Evolutionary conservation across 1,140 invertebrate genomes (phyloP).

Genomic region (Formica selysi): DNA sequence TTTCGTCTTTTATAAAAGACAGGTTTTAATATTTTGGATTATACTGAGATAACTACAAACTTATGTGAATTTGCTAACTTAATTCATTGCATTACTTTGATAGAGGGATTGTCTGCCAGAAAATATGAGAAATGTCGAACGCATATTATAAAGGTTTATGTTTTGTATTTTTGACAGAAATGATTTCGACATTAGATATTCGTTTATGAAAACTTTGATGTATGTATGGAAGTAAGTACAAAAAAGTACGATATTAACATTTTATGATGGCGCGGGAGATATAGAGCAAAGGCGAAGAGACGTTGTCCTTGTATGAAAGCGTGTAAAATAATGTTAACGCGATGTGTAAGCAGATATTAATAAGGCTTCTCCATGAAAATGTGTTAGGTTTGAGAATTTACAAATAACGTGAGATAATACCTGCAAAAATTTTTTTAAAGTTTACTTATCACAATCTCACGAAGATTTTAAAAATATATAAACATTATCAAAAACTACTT

Average conservation of each 20-base stretch:
- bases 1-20: slow-evolving; percentile 14
- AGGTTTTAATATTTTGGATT: slow-evolving; percentile 27
- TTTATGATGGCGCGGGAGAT: background rate
- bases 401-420: background rate
- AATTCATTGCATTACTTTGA: slow-evolving; percentile 50
- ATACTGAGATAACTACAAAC: slow-evolving; percentile 37
- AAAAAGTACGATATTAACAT: slow-evolving; percentile 23
- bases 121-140: slow-evolving; percentile 33
- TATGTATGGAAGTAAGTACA: background rate
- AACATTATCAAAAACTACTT: slow-evolving; percentile 14
- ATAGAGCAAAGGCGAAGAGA: background rate
- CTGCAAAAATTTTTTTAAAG: slow-evolving; percentile 3
- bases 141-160: slow-evolving; percentile 23
- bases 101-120: slow-evolving; percentile 19
- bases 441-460: background rate
- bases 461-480: slow-evolving; percentile 14
- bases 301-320: slow-evolving; percentile 23
- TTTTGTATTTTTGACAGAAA: slow-evolving; percentile 27
- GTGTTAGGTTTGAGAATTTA: background rate
- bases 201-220: slow-evolving; percentile 42
- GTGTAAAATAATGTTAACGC: slow-evolving; percentile 18
- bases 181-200: slow-evolving; percentile 33
- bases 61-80: slow-evolving; percentile 39
- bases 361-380: background rate
- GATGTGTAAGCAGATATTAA: background rate